Conservation (phyloP, 2,113 vertebrate genomes). For the Dendrocopos noguchii region DNA sequence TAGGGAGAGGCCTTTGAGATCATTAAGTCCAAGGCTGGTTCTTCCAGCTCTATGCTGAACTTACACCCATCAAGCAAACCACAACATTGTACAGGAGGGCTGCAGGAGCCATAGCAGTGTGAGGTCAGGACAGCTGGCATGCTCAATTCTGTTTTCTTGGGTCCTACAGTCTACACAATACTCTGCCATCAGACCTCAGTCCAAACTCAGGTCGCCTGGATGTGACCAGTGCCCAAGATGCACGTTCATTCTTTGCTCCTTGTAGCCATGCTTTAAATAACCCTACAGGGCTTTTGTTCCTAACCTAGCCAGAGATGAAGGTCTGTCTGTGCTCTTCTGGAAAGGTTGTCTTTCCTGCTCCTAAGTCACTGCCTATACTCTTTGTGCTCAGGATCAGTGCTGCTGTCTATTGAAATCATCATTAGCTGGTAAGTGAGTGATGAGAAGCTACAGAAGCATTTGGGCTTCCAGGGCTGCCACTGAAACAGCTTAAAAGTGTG, state of each 20-base stretch:
- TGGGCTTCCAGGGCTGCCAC: background rate
- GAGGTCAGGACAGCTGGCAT: background rate
- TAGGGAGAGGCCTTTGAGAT: too few species aligned
- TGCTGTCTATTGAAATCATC: background rate
- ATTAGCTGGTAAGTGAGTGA: background rate
- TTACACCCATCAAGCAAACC: background rate
- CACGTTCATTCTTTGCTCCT: rapidly evolving
- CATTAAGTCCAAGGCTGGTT: background rate
- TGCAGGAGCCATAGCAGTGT: background rate
- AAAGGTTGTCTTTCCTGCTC: background rate
- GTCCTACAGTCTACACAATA: background rate
- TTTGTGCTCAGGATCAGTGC: background rate
- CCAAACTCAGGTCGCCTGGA: background rate
- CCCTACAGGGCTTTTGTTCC: background rate
- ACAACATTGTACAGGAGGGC: background rate
- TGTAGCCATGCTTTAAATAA: background rate
- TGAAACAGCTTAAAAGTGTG: slow-evolving; percentile 19
- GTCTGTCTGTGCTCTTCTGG: background rate
- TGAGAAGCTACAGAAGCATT: background rate
- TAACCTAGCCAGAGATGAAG: background rate
- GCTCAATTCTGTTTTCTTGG: background rate
- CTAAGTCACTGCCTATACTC: background rate
- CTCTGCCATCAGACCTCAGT: background rate
- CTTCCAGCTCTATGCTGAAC: background rate
- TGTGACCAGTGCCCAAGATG: background rate